Base-by-base conservation (phyloP, 2,888 invertebrate species). In the Euproctis similis region DNA sequence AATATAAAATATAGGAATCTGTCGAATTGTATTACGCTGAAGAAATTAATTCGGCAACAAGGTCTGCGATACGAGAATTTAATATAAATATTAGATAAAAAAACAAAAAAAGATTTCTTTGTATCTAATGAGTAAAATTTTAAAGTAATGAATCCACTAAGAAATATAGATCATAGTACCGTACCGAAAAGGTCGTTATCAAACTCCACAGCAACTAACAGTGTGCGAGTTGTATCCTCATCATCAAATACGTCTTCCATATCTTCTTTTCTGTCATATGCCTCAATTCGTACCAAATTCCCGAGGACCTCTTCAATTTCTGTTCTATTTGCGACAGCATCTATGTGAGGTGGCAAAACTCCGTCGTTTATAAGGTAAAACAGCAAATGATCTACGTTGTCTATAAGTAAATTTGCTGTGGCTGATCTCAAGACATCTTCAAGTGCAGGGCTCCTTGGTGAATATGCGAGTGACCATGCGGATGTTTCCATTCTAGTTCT, bases 191-290 rank as follows among this genome's bases (percentile, higher is more conserved):
- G 46, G 1, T 56, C 45, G 47, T 88, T 87, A 36, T 86, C 78
- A 49, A 91, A 90, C 46, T 89, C 80, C 12, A 91, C 68, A 8
- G 87, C 91, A 12, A 87, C 88, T 25, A 84, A 36, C 8, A 80
- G 64, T 33, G 41, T 39, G 7, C 67, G 58, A 7, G 68, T 75
- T 1, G 43, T 46, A 30, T 61, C 56, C 50, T 81, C 81, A 4
- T 59, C 30, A 1, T 46, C 33, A 36, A 78, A 84, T 22, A 84
- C 49, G 4, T 60, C 50, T 51, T 55, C 59, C 12, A 82, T 43
- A 8, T 67, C 61, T 1, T 42, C 26, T 36, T 81, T 76, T 21
- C 34, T 71, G 10, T 57, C 51, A 36, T 70, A 81, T 0, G 59
- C 43, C 12, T 53, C 35, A 2, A 82, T 46, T 31, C 37, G 50